Evolutionary conservation across 2,888 invertebrate species (phyloP), one percentile per base, ranked within the genome.

Genomic region (Sinodicranocentrus sp.): DNA sequence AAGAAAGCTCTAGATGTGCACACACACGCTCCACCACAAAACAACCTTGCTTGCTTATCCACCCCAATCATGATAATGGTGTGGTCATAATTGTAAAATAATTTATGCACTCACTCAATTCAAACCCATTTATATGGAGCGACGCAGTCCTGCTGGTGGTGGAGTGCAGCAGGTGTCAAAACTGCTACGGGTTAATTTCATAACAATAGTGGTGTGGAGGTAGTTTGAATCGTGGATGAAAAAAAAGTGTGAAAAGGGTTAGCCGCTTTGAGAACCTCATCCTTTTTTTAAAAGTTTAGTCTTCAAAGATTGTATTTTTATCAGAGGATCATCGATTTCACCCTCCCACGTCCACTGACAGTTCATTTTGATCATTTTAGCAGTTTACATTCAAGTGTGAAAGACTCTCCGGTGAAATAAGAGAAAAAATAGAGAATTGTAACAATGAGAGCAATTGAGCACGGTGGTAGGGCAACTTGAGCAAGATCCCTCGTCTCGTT

Each of bases 91-190:
- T 57, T 21, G 57, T 57, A 23, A 57, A 57, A n/a, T 57, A 57
- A 57, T 57, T 57, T 57, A 57, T 57, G 23, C 3, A n/a, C 48
- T 5, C 48, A 59, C 5, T 3, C 48, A 48, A 6, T 8, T 17
- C 5, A 48, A 17, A 17, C 59, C 59, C 8, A 59, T 23, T 13
- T 17, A 59, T 15, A n/a, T 63, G 43, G n/a, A n/a, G 44, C n/a
- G 54, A 39, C 39, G 13, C 39, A 6, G 39, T 39, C 8, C 13
- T 39, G 39, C 6, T 54, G 54, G 19, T 54, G 54, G 2, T 61
- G 23, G n/a, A 43, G 68, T 83, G 25, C 65, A 83, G 71, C 83
- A 83, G 83, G 83, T 83, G 83, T 77, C 71, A 83, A 77, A 71
- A 71, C 39, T 39, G 72, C 76, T 65, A 77, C 65, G 63, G 83